Conservation (phyloP, 2,888 invertebrate genomes). For the Mesodorylaimus sp. region DNA sequence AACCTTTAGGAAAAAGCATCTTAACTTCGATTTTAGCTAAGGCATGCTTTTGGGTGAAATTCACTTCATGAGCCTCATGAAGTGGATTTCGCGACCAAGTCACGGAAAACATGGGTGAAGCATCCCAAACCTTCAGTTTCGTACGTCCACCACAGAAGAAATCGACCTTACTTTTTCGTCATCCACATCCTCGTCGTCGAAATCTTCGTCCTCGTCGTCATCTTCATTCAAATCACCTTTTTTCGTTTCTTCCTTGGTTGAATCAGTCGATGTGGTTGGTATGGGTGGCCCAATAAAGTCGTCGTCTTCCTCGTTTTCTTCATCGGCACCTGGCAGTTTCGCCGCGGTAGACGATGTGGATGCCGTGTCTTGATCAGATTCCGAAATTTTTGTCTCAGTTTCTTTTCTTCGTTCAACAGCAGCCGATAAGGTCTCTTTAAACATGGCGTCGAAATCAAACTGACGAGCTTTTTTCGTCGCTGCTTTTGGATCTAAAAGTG, state of each 20-base stretch:
- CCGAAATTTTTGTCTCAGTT: not conserved
- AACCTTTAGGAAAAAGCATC: no score
- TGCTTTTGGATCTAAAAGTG: not conserved
- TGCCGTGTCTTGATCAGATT: slow-evolving; percentile 4
- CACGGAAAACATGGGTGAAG: no score
- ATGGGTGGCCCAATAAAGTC: slow-evolving; percentile 45
- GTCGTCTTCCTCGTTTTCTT: slow-evolving; percentile 34
- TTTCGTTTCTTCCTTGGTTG: slow-evolving; percentile 19
- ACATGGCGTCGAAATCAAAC: slow-evolving; percentile 54
- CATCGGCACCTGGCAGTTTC: slow-evolving; percentile 7
- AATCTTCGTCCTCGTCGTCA: slow-evolving; percentile 25
- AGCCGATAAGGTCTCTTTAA: slow-evolving; percentile 38
- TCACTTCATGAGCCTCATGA: no score
- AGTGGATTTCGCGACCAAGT: no score
- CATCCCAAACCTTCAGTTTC: no score
- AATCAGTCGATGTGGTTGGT: slow-evolving; percentile 33
- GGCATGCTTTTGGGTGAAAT: no score
- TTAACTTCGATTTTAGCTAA: no score
- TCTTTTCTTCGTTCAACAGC: slow-evolving; percentile 30
- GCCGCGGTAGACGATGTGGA: slow-evolving; percentile 7
- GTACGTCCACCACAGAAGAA: no score
- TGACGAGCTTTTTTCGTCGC: slow-evolving; percentile 54
- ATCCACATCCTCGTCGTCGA: slow-evolving; percentile 1
- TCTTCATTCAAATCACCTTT: slow-evolving; percentile 26
- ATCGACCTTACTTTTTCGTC: no score